Conservation (phyloP, 2,888 invertebrate species). For the Cryptocheilus praepositus region DNA sequence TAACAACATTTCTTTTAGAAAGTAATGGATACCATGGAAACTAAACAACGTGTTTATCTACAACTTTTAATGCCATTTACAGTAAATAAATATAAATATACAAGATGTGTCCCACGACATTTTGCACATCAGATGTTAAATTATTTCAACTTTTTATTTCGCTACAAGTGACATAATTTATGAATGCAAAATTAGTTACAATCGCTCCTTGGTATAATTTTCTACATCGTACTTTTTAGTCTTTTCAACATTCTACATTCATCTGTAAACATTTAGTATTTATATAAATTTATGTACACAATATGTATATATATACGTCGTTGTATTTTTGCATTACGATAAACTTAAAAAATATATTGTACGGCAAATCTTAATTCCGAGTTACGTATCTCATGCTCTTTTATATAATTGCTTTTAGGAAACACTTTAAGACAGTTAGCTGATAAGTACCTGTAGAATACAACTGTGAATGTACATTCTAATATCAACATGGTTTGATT, state of each 20-base stretch:
- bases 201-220: not conserved
- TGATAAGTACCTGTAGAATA: slow-evolving; percentile 28
- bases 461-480: slow-evolving; percentile 4
- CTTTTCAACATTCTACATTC: slow-evolving; percentile 44
- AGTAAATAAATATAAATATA: slow-evolving; percentile 20
- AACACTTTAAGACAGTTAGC: slow-evolving; percentile 25
- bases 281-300: slow-evolving; percentile 30
- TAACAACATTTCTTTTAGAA: slow-evolving; percentile 32
- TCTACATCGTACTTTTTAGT: slow-evolving; percentile 30
- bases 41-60: slow-evolving; percentile 23
- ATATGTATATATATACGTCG: slow-evolving; percentile 37
- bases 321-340: slow-evolving; percentile 49
- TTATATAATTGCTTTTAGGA: slow-evolving; percentile 28
- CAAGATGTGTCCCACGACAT: slow-evolving; percentile 18
- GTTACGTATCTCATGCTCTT: slow-evolving; percentile 8
- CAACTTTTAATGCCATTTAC: slow-evolving; percentile 19
- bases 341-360: slow-evolving; percentile 46
- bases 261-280: slow-evolving; percentile 33
- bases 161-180: slow-evolving; percentile 32
- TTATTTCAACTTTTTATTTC: slow-evolving; percentile 26
- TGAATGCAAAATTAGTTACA: slow-evolving; percentile 14
- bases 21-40: slow-evolving; percentile 41
- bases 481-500: not conserved
- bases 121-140: slow-evolving; percentile 36
- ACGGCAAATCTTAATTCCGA: slow-evolving; percentile 36